These are phyloP conservation scores for Climacteris rufus DNA, from an alignment of 2,113 vertebrate genomes.

Conservation along the genomic window DNA sequence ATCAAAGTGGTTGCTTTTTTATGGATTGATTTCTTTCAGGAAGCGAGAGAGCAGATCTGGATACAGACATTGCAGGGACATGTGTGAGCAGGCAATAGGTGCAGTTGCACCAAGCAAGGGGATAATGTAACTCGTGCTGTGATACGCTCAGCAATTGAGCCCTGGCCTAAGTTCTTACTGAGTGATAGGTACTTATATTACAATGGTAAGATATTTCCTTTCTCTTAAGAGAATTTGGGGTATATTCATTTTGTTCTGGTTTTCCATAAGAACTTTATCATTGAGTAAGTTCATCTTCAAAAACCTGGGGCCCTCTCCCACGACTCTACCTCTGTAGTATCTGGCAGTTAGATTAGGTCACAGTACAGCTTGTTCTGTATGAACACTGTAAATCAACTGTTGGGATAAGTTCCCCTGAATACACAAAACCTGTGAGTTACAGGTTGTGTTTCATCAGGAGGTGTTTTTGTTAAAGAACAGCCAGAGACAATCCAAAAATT, in stretches of 20 bases:
- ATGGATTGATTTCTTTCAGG: not conserved
- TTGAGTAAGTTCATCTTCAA: not conserved
- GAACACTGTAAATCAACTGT: not conserved
- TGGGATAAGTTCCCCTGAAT: not conserved
- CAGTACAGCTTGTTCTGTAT: not conserved
- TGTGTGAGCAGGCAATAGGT: not conserved
- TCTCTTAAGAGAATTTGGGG: not conserved
- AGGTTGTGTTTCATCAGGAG: not conserved
- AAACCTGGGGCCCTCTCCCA: not conserved
- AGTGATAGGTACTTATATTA: not conserved
- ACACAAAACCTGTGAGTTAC: not conserved
- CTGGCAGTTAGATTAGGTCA: not conserved
- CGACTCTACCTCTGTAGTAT: not conserved
- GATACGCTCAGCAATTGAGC: not conserved
- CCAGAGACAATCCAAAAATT: not conserved
- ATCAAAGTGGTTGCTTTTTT: not conserved
- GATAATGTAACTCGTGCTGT: not conserved
- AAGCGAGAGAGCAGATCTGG: not conserved
- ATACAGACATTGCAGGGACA: not conserved
- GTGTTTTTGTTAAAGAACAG: not conserved
- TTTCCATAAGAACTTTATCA: not conserved
- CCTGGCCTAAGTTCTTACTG: not conserved
- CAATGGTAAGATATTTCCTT: not conserved
- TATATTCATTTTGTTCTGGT: not conserved
- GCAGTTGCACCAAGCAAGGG: fast-evolving